Conservation (phyloP, 2,113 vertebrate genomes). For the Meles meles region DNA sequence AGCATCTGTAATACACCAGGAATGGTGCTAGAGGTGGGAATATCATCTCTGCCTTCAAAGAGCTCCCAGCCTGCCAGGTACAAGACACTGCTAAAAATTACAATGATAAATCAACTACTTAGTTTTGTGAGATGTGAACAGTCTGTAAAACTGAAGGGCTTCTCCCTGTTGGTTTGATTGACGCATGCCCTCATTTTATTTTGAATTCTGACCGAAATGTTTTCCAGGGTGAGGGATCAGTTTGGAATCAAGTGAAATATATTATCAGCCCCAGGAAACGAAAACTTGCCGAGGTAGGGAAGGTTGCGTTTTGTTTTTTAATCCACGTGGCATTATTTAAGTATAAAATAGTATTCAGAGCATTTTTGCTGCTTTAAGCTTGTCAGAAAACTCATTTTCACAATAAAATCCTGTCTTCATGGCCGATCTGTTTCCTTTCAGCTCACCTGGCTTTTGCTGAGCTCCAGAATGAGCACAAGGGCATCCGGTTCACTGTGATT, state of each 20-base stretch:
- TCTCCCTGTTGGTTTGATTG: neutral
- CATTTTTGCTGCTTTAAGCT: neutral
- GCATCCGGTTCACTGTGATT: neutral
- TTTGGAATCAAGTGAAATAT: neutral
- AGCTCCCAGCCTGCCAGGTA: neutral
- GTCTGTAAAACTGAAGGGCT: neutral
- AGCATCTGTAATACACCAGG: neutral
- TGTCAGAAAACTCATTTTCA: constrained; percentile 40
- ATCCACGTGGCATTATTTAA: constrained; percentile 13
- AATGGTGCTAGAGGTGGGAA: neutral
- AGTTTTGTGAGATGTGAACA: neutral
- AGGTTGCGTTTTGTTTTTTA: neutral
- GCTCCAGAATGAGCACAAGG: constrained; percentile 24
- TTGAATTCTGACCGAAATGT: neutral
- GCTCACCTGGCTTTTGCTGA: neutral
- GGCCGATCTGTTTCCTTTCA: neutral
- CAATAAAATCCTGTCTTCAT: neutral
- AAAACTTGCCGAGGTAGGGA: neutral
- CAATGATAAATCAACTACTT: neutral
- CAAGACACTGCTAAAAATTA: neutral
- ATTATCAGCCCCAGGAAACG: neutral
- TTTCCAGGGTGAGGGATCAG: neutral
- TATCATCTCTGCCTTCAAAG: neutral
- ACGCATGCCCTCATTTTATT: neutral
- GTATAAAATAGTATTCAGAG: neutral